phyloP scores from a whole-genome alignment of 2,888 invertebrate genomes.

The Fabriciana adippe region DNA sequence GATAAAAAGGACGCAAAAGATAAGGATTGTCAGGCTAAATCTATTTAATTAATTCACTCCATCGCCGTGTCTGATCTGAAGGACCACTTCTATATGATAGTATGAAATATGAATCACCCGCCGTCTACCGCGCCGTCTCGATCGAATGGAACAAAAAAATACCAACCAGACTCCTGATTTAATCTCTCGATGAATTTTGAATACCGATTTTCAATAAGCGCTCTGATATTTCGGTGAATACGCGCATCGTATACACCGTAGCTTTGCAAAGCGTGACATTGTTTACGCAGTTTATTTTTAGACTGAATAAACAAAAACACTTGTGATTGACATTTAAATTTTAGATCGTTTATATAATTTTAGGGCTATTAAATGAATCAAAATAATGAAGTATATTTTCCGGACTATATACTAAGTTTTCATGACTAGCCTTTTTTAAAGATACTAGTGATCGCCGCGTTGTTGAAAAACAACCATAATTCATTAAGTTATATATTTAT shows the following conservation, averaged over 20 bases:
- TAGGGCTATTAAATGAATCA: background rate
- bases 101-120: conserved; percentile 1
- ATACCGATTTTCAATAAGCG: conserved; percentile 21
- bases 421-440: too few species aligned
- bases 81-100: background rate
- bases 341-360: conserved; percentile 2
- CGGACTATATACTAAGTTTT: too few species aligned
- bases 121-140: conserved; percentile 19
- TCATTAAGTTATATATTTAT: too few species aligned
- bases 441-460: too few species aligned
- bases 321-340: conserved; percentile 21
- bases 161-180: conserved; percentile 7
- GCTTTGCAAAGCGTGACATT: conserved; percentile 7
- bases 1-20: too few species aligned
- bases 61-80: background rate
- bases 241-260: background rate
- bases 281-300: conserved; percentile 27
- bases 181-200: conserved; percentile 21
- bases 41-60: conserved; percentile 6
- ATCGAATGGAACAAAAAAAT: conserved; percentile 16
- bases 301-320: conserved; percentile 16
- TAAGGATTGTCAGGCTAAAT: background rate
- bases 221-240: conserved; percentile 19
- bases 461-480: too few species aligned
- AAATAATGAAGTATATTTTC: too few species aligned